Conservation (phyloP, 2,797 vertebrate species). For the Diceros bicornis region DNA sequence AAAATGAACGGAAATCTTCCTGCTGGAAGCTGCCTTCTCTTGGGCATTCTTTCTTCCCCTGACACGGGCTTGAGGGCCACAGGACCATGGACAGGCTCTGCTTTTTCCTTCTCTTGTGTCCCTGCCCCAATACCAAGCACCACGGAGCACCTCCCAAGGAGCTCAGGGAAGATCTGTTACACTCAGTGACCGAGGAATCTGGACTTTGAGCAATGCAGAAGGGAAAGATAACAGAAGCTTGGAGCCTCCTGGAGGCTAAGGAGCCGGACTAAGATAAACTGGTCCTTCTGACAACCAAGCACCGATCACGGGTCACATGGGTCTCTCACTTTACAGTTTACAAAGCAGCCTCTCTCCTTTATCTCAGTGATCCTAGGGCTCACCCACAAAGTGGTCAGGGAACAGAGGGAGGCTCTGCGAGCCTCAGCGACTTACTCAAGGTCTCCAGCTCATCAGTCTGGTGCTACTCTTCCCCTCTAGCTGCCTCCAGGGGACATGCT, state of each 20-base stretch:
- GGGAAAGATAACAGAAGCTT: neutral
- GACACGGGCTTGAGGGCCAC: neutral
- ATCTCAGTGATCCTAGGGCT: neutral
- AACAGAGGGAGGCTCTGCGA: neutral
- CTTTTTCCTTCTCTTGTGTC: neutral
- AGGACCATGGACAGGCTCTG: neutral
- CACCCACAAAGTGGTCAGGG: neutral
- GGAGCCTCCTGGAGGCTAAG: neutral
- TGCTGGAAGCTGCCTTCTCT: neutral
- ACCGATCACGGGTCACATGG: rapidly evolving
- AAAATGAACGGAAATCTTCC: neutral
- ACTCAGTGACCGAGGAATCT: neutral
- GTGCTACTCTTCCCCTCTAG: neutral
- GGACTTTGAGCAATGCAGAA: neutral
- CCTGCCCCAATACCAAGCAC: neutral
- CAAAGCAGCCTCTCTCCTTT: neutral
- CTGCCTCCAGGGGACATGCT: neutral
- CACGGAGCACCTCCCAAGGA: neutral
- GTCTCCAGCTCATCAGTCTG: too few relatives aligned
- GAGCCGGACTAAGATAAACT: neutral
- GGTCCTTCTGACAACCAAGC: neutral
- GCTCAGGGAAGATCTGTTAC: neutral
- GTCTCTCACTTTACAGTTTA: neutral
- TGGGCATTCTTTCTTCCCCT: neutral
- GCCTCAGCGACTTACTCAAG: neutral